Evolutionary conservation across 2,113 vertebrate genomes (phyloP).

Genomic region (Elanoides forficatus): DNA sequence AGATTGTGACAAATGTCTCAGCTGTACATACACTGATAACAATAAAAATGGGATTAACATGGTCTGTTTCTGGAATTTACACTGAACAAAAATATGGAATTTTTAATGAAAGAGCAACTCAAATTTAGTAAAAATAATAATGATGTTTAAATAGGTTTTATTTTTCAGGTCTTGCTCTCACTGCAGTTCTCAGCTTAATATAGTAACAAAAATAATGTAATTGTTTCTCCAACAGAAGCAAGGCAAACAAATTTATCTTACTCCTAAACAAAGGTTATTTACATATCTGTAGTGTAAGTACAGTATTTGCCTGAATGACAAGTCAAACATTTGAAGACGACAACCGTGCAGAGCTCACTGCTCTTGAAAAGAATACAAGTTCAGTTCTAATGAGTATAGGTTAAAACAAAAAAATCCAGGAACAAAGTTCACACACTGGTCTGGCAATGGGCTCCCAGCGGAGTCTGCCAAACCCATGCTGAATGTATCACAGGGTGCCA

Average conservation of each 20-base stretch:
- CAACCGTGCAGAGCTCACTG: not conserved
- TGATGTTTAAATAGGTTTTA: not conserved
- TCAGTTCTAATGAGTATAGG: not conserved
- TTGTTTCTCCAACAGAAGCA: not conserved
- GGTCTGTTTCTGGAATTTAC: not conserved
- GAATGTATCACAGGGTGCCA: not conserved
- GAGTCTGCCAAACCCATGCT: not conserved
- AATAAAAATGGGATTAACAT: not conserved
- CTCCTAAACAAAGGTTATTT: not conserved
- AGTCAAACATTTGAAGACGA: not conserved
- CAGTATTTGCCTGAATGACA: not conserved
- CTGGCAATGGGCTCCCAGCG: not conserved
- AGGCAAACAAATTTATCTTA: not conserved
- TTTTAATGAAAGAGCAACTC: not conserved
- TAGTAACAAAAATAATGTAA: not conserved
- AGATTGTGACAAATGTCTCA: not conserved
- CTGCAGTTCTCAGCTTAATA: not conserved
- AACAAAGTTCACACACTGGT: not conserved
- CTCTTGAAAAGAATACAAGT: not conserved
- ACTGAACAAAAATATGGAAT: not conserved
- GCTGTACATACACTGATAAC: not conserved
- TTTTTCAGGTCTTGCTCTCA: not conserved
- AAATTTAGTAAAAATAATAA: not conserved
- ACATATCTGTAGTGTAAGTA: not conserved
- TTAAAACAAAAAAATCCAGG: not conserved